These are phyloP conservation scores for Casuarius casuarius DNA, from an alignment of 2,113 vertebrate genomes.

Conservation along the genomic window DNA sequence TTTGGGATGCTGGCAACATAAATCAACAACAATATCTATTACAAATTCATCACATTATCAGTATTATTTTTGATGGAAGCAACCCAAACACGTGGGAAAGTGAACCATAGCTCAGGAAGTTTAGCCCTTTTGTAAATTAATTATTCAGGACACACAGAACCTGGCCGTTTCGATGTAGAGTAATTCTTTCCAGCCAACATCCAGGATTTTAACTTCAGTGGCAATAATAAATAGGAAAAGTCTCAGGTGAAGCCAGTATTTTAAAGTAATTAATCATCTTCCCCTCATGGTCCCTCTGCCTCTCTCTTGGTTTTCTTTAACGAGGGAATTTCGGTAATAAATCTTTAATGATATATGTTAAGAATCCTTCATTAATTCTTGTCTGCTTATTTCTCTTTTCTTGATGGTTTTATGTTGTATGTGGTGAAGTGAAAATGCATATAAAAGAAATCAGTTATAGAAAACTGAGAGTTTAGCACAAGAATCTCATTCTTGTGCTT, in stretches of 20 bases:
- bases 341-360: constrained; percentile 98
- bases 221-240: constrained; percentile 99
- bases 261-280: constrained; percentile 98
- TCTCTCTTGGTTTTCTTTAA: constrained; percentile 82
- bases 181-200: constrained; percentile 88
- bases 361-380: constrained; percentile 92
- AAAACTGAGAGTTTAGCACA: not conserved
- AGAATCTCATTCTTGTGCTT: not conserved
- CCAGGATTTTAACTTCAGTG: constrained; percentile 85
- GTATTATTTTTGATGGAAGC: constrained; percentile 78
- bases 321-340: constrained; percentile 94
- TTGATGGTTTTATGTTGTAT: constrained; percentile 20
- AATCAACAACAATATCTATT: constrained; percentile 84
- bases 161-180: constrained; percentile 88
- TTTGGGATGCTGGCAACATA: constrained; percentile 80
- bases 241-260: constrained; percentile 94
- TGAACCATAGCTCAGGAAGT: constrained; percentile 85
- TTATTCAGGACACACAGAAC: constrained; percentile 91
- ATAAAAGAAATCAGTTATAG: not conserved
- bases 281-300: constrained; percentile 72
- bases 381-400: constrained; percentile 88
- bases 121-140: constrained; percentile 84
- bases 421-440: constrained; percentile 51
- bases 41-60: constrained; percentile 76
- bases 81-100: constrained; percentile 81